These are phyloP conservation scores for Plectropomus leopardus DNA, from an alignment of 2,113 vertebrate species.

Conservation along the genomic window DNA sequence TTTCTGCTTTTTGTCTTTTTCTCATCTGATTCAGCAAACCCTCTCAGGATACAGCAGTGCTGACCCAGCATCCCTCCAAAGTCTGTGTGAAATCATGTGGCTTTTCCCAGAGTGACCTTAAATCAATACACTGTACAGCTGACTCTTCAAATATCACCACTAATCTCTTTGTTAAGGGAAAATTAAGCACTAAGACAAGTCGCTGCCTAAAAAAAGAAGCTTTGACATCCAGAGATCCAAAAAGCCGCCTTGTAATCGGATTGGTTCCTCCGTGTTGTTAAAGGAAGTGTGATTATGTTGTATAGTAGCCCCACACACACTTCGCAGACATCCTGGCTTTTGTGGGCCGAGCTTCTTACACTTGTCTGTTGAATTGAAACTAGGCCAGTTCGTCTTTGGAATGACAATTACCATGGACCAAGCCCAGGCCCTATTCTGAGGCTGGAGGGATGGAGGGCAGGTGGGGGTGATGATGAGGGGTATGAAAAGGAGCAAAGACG, in stretches of 20 bases:
- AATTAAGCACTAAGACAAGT: background rate
- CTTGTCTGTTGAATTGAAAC: constrained; percentile 87
- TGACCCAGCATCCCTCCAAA: constrained; percentile 18
- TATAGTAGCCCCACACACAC: constrained; percentile 47
- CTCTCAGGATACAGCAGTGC: constrained; percentile 9
- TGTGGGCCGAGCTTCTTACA: constrained; percentile 67
- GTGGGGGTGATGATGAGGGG: constrained; percentile 62
- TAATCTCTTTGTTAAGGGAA: background rate
- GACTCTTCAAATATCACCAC: background rate
- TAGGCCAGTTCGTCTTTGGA: constrained; percentile 92
- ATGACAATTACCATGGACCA: constrained; percentile 91
- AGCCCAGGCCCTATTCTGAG: constrained; percentile 83
- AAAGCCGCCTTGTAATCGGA: constrained; percentile 68
- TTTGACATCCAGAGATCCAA: background rate
- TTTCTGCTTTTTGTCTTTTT: background rate
- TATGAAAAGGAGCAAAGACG: constrained; percentile 66
- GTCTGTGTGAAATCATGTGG: background rate
- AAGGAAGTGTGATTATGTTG: constrained; percentile 67
- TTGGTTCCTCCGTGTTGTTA: constrained; percentile 62
- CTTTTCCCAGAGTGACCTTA: background rate
- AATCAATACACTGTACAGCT: constrained; percentile 4
- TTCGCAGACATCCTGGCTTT: constrained; percentile 70
- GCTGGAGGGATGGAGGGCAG: constrained; percentile 56
- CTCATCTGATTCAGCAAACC: constrained; percentile 9
- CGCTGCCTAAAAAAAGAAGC: background rate